Conservation (phyloP, 2,113 vertebrate genomes). For the Tetrax tetrax region DNA sequence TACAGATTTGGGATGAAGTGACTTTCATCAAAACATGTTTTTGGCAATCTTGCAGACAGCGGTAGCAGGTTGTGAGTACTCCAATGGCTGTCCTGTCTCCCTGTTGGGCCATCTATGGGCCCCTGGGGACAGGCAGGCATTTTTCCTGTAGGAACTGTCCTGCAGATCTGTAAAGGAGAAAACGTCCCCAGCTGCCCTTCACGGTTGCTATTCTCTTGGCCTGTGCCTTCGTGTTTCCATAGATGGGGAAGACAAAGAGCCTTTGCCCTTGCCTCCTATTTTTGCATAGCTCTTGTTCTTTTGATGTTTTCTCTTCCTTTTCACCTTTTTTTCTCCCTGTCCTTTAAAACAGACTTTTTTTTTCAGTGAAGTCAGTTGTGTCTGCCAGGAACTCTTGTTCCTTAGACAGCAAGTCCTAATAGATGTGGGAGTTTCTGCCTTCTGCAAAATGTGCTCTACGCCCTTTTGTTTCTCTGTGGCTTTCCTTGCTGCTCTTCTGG, state of each 20-base stretch:
- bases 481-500: not conserved
- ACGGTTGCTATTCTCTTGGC: not conserved
- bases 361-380: not conserved
- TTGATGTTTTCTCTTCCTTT: not conserved
- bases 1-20: not conserved
- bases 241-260: not conserved
- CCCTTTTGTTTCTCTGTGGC: not conserved
- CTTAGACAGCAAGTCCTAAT: not conserved
- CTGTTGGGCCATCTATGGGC: not conserved
- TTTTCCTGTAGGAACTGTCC: not conserved
- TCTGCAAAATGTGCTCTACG: not conserved
- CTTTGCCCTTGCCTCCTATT: not conserved
- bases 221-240: not conserved
- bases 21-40: not conserved
- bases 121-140: not conserved
- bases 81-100: not conserved
- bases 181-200: not conserved
- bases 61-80: not conserved
- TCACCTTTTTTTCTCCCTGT: not conserved
- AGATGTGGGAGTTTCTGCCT: not conserved
- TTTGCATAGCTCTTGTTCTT: constrained; percentile 5
- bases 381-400: not conserved
- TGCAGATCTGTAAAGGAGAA: not conserved
- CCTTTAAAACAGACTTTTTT: not conserved
- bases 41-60: not conserved